These are phyloP conservation scores for Pempheris klunzingeri DNA, from an alignment of 2,797 vertebrate species.

Conservation along the genomic window DNA sequence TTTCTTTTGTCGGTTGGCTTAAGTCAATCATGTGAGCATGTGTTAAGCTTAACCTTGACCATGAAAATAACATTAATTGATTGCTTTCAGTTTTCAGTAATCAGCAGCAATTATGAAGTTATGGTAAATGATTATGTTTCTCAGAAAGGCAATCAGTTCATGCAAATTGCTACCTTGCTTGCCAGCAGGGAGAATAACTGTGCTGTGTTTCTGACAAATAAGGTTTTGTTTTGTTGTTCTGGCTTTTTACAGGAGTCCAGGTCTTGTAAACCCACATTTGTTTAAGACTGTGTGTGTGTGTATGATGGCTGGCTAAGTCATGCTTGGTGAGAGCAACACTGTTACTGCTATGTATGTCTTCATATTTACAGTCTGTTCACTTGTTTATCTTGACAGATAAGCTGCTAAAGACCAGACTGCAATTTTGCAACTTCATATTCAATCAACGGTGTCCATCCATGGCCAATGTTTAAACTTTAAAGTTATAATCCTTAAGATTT, in stretches of 20 bases:
- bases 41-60: conserved; percentile 32
- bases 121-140: conserved; percentile 44
- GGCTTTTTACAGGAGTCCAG: background rate
- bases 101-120: conserved; percentile 45
- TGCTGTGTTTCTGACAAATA: background rate
- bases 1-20: conserved; percentile 28
- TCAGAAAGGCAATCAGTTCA: conserved; percentile 30
- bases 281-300: background rate
- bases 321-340: background rate
- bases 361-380: background rate
- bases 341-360: background rate
- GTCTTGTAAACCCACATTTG: background rate
- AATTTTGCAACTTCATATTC: background rate
- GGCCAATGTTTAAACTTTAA: too few relatives aligned
- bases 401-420: background rate
- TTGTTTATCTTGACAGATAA: background rate
- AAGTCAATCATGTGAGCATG: conserved; percentile 41
- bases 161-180: conserved; percentile 15
- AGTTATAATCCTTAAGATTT: background rate
- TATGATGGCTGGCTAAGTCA: background rate
- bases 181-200: background rate
- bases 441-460: too few relatives aligned
- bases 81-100: conserved; percentile 44
- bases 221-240: background rate
- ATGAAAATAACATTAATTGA: conserved; percentile 42